A percentile compares a stretch with the other conserved stretches of the same genome.
phyloP scores from a whole-genome alignment of 2,888 invertebrate genomes.

The Bursaphelenchus okinawaensis region DNA sequence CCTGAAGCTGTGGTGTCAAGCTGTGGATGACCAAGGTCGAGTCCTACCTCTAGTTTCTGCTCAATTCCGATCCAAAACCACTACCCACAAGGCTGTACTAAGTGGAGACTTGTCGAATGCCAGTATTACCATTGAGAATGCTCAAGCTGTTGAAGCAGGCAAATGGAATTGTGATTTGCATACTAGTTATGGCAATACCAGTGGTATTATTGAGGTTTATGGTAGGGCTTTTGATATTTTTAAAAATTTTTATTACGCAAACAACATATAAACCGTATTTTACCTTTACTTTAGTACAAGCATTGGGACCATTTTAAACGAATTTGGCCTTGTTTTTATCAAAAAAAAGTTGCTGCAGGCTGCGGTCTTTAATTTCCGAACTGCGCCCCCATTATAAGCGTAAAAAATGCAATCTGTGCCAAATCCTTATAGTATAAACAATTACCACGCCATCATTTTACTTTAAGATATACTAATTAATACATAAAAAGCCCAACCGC shows the following conservation, averaged over 20 bases:
- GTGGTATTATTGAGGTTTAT: constrained; percentile 10
- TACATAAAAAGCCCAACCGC: too few species aligned
- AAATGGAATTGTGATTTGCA: constrained; percentile 17
- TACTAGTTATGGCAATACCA: constrained; percentile 5
- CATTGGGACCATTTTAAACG: too few species aligned
- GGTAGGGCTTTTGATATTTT: too few species aligned
- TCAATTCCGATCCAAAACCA: constrained; percentile 4
- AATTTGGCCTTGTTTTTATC: too few species aligned
- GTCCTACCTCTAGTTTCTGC: neutral
- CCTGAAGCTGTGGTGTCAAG: constrained; percentile 23
- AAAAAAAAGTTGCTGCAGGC: too few species aligned
- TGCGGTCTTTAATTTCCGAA: too few species aligned
- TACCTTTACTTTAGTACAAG: too few species aligned
- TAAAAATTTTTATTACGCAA: too few species aligned
- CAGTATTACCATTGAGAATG: neutral
- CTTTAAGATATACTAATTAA: neutral
- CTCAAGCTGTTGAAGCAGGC: constrained; percentile 6
- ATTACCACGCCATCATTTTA: neutral
- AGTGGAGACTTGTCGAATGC: constrained; percentile 4
- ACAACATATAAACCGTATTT: too few species aligned
- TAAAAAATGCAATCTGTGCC: too few species aligned
- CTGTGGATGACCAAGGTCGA: constrained; percentile 15
- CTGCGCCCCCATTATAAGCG: too few species aligned
- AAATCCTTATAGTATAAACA: too few species aligned
- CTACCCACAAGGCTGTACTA: constrained; percentile 7